Percentiles rank a stretch among this genome's conserved stretches.
Conservation (phyloP, 1,140 invertebrate species). For the Bombus ignitus region DNA sequence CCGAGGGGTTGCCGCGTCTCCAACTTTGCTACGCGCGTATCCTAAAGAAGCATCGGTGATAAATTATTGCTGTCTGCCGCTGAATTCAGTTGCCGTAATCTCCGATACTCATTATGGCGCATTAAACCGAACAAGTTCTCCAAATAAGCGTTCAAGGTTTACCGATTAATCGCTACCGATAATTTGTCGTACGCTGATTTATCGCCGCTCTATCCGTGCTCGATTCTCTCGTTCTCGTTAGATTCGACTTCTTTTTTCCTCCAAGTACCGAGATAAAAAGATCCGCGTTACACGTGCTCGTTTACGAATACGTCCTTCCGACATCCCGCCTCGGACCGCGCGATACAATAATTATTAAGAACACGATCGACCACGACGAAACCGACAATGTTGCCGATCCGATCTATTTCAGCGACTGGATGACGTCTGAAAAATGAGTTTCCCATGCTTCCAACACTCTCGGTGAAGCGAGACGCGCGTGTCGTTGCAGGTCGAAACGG, state of each 20-base stretch:
- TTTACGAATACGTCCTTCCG: background rate
- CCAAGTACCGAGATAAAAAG: background rate
- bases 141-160: conserved; percentile 43
- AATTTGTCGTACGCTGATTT: conserved; percentile 58
- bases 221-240: conserved; percentile 25
- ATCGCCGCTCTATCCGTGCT: conserved; percentile 27
- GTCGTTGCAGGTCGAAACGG: background rate
- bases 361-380: background rate
- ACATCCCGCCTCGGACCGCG: background rate
- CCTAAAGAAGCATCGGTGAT: conserved; percentile 56
- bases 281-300: conserved; percentile 11
- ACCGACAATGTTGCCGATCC: background rate
- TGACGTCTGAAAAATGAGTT: no score
- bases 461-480: background rate
- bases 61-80: conserved; percentile 41
- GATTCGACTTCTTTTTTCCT: background rate
- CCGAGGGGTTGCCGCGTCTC: background rate
- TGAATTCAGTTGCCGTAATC: conserved; percentile 60
- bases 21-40: background rate
- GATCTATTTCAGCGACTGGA: no score
- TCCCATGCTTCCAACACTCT: no score
- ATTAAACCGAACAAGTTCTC: conserved; percentile 59
- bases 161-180: conserved; percentile 60
- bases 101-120: conserved; percentile 48
- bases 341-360: conserved; percentile 12